phyloP scores from a whole-genome alignment of 2,113 vertebrate species.

The Hippocampus abdominalis region DNA sequence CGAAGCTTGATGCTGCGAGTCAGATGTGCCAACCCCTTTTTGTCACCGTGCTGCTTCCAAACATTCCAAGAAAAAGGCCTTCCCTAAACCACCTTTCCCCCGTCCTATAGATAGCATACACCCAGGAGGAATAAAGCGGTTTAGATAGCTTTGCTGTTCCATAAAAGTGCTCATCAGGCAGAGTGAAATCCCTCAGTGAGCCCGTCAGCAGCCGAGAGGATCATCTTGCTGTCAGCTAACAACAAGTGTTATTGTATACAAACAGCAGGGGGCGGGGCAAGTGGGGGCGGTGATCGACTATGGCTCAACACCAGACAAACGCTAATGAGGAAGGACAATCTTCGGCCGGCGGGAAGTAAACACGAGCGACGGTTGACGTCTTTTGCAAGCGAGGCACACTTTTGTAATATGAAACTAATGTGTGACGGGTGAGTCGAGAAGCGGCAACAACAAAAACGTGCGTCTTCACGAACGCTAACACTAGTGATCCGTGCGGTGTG shows the following conservation, averaged over 20 bases:
- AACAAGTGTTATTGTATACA: neutral
- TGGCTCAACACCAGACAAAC: neutral
- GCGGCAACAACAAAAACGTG: neutral
- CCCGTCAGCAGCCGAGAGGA: constrained; percentile 5
- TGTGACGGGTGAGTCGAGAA: neutral
- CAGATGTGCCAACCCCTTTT: neutral
- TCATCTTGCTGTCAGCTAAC: neutral
- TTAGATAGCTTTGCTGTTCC: neutral
- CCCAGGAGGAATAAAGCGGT: neutral
- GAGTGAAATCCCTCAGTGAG: neutral
- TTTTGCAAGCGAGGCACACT: constrained; percentile 4
- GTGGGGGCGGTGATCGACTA: neutral
- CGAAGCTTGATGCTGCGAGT: too few species aligned
- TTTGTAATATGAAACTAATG: constrained; percentile 1
- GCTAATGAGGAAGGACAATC: neutral
- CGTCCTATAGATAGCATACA: neutral
- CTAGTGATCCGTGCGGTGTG: neutral
- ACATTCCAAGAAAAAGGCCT: too few species aligned
- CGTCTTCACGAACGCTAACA: neutral
- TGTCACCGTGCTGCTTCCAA: too few species aligned
- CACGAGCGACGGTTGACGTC: neutral
- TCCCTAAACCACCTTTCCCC: neutral
- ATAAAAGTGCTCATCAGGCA: neutral
- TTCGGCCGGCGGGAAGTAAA: neutral
- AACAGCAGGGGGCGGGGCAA: neutral